These are phyloP conservation scores for Tenthredo scrophulariae DNA, from an alignment of 2,888 invertebrate genomes.

Conservation along the genomic window DNA sequence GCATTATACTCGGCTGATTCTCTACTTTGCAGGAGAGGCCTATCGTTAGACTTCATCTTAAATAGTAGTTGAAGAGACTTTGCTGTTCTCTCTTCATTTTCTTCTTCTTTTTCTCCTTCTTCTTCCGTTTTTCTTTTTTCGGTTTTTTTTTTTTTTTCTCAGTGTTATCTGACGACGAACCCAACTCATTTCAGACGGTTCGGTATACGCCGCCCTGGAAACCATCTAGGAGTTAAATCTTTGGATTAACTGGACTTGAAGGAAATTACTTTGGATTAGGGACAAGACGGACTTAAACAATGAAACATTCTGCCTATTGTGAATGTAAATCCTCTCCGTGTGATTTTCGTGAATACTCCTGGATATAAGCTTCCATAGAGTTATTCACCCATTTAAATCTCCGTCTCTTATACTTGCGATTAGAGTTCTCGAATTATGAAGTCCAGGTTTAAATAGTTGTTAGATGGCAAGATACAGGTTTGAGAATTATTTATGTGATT, in stretches of 20 bases:
- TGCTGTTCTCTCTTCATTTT: background rate
- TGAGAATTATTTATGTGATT: background rate
- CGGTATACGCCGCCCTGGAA: background rate
- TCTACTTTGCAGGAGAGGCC: background rate
- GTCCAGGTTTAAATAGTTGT: background rate
- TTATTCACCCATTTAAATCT: background rate
- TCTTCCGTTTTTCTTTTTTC: background rate
- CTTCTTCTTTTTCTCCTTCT: background rate
- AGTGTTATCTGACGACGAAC: background rate
- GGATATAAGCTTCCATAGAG: background rate
- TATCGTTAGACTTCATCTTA: background rate
- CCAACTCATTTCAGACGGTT: slow-evolving; percentile 21
- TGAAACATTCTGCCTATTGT: slow-evolving; percentile 18
- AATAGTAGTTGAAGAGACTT: slow-evolving; percentile 23
- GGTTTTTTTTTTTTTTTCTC: background rate
- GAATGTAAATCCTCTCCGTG: slow-evolving; percentile 28
- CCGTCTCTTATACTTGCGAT: background rate
- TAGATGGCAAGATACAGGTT: background rate
- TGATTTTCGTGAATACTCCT: background rate
- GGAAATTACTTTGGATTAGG: slow-evolving; percentile 22
- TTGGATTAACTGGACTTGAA: slow-evolving; percentile 31
- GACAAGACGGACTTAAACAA: slow-evolving; percentile 3
- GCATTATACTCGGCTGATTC: slow-evolving; percentile 14
- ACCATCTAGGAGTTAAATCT: slow-evolving; percentile 33
- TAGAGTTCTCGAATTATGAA: background rate